Conservation (phyloP, 2,888 invertebrate species). For the Clusia tigrina region DNA sequence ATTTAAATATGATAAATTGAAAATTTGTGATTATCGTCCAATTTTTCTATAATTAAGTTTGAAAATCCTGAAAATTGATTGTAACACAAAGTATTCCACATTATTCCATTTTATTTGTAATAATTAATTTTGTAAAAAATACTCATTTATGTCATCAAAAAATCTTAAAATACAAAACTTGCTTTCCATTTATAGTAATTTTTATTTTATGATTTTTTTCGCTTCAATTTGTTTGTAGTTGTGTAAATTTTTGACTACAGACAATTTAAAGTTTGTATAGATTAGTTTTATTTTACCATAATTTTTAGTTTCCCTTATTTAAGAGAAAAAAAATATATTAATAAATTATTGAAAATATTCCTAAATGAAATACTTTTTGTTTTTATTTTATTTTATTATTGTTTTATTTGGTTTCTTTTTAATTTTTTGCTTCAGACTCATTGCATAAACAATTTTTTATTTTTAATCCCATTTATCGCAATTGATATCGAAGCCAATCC, state of each 20-base stretch:
- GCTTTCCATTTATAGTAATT: too few species aligned
- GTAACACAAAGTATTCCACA: slow-evolving; percentile 24
- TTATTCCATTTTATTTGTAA: slow-evolving; percentile 30
- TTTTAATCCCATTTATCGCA: slow-evolving; percentile 12
- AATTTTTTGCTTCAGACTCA: slow-evolving; percentile 15
- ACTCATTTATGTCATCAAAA: too few species aligned
- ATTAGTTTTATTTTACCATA: slow-evolving; percentile 4
- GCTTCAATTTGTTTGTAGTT: too few species aligned
- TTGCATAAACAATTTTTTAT: slow-evolving; percentile 12
- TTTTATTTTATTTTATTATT: slow-evolving; percentile 24
- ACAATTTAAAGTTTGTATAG: too few species aligned
- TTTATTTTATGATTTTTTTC: too few species aligned
- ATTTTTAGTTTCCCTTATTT: slow-evolving; percentile 24
- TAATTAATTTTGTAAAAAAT: neutral
- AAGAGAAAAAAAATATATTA: slow-evolving; percentile 23
- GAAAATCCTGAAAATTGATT: slow-evolving; percentile 23
- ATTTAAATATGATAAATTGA: neutral
- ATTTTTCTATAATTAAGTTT: slow-evolving; percentile 12
- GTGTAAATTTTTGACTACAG: too few species aligned
- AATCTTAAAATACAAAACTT: too few species aligned
- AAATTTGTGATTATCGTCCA: neutral
- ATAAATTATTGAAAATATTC: slow-evolving; percentile 49
- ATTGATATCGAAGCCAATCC: too few species aligned
- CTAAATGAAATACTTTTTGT: slow-evolving; percentile 35
- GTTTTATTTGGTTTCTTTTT: slow-evolving; percentile 31